A percentile compares a stretch with the other conserved stretches of the same genome.
These are phyloP conservation scores for Opisthograptis luteolata DNA, from an alignment of 2,888 invertebrate genomes.

Conservation along the genomic window DNA sequence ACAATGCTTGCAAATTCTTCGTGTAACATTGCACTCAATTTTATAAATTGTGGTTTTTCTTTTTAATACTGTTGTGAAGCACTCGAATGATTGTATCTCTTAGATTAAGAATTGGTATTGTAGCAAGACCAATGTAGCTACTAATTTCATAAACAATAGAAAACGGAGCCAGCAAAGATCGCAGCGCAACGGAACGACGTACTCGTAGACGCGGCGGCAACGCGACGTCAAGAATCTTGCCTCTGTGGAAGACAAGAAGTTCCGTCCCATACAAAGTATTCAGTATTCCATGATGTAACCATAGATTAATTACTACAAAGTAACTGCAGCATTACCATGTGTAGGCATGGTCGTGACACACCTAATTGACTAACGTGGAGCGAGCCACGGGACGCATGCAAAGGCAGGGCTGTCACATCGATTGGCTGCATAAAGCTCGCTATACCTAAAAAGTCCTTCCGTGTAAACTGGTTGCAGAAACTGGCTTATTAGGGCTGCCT, in stretches of 20 bases:
- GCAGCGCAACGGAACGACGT: too few relatives aligned
- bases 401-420: conserved; percentile 64
- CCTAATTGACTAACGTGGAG: conserved; percentile 59
- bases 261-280: background rate
- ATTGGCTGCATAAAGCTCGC: conserved; percentile 57
- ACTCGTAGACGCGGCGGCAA: too few relatives aligned
- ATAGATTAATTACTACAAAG: conserved; percentile 10
- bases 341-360: conserved; percentile 44
- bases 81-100: too few relatives aligned
- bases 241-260: background rate
- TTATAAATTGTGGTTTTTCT: too few relatives aligned
- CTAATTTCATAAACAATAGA: too few relatives aligned
- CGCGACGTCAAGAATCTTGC: background rate
- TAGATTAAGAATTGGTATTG: too few relatives aligned
- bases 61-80: too few relatives aligned
- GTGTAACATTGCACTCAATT: too few relatives aligned
- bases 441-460: conserved; percentile 76
- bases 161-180: too few relatives aligned
- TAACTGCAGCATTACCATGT: conserved; percentile 31
- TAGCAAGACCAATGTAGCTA: too few relatives aligned
- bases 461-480: conserved; percentile 65
- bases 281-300: conserved; percentile 6
- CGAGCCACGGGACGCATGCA: conserved; percentile 54
- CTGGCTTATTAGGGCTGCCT: conserved; percentile 52
- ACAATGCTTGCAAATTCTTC: too few relatives aligned